Conservation (phyloP, 2,888 invertebrate species). For the Aphidius colemani region DNA sequence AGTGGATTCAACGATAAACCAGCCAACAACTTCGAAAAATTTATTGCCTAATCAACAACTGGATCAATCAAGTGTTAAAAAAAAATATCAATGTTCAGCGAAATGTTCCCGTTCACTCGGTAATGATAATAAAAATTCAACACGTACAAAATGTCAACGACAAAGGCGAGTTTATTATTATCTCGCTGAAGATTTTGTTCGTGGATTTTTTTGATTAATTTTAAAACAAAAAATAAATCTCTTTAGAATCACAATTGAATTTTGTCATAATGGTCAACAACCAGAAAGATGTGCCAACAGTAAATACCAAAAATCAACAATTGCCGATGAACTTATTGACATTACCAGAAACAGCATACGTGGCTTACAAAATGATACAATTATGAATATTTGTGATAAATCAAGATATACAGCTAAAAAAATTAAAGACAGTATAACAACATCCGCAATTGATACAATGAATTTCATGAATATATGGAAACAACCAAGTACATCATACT, state of each 20-base stretch:
- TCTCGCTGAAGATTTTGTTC: slow-evolving; percentile 27
- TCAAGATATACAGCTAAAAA: neutral
- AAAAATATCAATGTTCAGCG: slow-evolving; percentile 7
- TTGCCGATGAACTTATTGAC: neutral
- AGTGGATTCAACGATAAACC: neutral
- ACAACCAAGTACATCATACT: too few relatives aligned
- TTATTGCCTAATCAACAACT: neutral
- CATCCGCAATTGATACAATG: neutral
- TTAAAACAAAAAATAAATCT: neutral
- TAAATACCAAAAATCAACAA: neutral
- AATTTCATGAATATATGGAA: too few relatives aligned
- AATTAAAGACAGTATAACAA: slow-evolving; percentile 8
- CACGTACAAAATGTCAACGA: slow-evolving; percentile 34
- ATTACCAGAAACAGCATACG: slow-evolving; percentile 9
- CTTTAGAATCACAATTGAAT: slow-evolving; percentile 23
- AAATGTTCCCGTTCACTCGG: slow-evolving; percentile 6
- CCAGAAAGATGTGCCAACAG: neutral
- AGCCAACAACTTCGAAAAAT: neutral
- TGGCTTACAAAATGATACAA: neutral
- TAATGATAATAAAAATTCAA: slow-evolving; percentile 1
- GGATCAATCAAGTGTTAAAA: neutral
- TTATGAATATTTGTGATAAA: neutral
- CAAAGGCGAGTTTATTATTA: slow-evolving; percentile 32
- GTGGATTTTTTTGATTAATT: slow-evolving; percentile 22
- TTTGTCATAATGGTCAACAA: slow-evolving; percentile 6